phyloP scores from a whole-genome alignment of 2,797 vertebrate genomes.

The Mus spretus region DNA sequence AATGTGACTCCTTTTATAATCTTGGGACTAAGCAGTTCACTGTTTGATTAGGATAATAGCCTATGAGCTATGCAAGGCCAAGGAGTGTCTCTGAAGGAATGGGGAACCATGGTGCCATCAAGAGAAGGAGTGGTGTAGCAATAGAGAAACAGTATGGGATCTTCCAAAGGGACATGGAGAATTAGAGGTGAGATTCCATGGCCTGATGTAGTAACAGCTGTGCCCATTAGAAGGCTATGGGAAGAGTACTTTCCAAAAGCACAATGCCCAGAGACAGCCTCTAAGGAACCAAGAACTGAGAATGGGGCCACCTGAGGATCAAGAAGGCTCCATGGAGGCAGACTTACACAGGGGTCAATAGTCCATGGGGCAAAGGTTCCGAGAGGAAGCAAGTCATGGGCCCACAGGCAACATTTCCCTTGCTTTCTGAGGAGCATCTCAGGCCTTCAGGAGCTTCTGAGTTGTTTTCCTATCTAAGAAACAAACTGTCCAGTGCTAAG shows the following conservation, averaged over 20 bases:
- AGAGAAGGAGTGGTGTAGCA: neutral
- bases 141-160: neutral
- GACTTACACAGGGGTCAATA: rapidly evolving
- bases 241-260: rapidly evolving
- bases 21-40: neutral
- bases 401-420: rapidly evolving
- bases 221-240: neutral
- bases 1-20: neutral
- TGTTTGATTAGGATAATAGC: neutral
- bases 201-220: rapidly evolving
- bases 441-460: neutral
- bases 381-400: rapidly evolving
- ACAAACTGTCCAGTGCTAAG: neutral
- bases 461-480: neutral
- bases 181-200: rapidly evolving
- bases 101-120: neutral
- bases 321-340: neutral
- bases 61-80: neutral
- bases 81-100: neutral
- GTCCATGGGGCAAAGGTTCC: too few species aligned
- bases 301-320: too few species aligned
- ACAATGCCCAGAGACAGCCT: rapidly evolving
- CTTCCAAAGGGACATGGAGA: neutral
- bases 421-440: neutral
- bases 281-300: neutral